A percentile compares a stretch with the other conserved stretches of the same genome.
Evolutionary conservation across 1,140 invertebrate genomes (phyloP).

Genomic region (Chymomyza costata): DNA sequence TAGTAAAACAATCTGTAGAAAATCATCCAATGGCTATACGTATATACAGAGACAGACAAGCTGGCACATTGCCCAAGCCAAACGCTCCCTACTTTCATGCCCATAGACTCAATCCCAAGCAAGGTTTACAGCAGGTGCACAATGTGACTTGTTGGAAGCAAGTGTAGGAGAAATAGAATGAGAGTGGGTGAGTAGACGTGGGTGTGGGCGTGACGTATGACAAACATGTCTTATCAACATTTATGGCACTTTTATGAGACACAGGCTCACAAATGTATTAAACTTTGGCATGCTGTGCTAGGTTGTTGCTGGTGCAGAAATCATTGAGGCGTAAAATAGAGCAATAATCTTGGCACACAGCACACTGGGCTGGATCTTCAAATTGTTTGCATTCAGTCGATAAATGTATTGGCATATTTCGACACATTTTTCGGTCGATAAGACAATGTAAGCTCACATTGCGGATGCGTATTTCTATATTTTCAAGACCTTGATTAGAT

Average conservation of each 20-base stretch:
- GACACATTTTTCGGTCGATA: too few relatives aligned
- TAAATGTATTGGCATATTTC: too few relatives aligned
- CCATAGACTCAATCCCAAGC: neutral
- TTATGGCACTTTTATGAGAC: constrained; percentile 60
- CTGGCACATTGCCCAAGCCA: constrained; percentile 26
- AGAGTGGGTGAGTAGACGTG: too few relatives aligned
- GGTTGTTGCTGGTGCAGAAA: constrained; percentile 8
- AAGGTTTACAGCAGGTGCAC: neutral
- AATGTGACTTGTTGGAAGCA: constrained; percentile 8
- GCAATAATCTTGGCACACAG: constrained; percentile 56
- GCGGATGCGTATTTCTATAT: too few relatives aligned
- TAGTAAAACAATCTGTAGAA: constrained; percentile 44
- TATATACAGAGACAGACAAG: constrained; percentile 43
- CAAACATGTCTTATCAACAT: constrained; percentile 69
- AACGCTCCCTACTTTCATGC: neutral
- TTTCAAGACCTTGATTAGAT: too few relatives aligned
- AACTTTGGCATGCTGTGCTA: constrained; percentile 32
- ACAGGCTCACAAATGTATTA: constrained; percentile 23
- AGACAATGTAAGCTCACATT: too few relatives aligned
- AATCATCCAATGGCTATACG: constrained; percentile 31
- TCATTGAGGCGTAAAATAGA: constrained; percentile 61
- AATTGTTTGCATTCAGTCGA: too few relatives aligned
- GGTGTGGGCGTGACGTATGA: constrained; percentile 7
- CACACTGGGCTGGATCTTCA: too few relatives aligned
- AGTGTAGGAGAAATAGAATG: constrained; percentile 11